Conservation (phyloP, 2,888 invertebrate genomes). For the Caradrina kadenii region DNA sequence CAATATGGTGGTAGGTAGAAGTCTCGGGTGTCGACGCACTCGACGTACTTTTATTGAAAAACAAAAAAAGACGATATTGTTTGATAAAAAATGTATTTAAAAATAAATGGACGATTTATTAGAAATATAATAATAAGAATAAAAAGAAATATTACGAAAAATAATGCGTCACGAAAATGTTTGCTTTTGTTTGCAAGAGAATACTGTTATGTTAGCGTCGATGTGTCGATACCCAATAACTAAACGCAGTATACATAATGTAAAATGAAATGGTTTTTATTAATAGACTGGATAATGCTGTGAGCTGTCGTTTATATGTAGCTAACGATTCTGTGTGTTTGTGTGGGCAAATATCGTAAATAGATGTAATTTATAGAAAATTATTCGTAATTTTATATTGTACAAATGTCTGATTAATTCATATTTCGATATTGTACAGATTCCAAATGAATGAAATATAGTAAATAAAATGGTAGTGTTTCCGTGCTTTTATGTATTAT, state of each 20-base stretch:
- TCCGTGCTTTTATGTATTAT: slow-evolving; percentile 39
- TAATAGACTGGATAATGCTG: slow-evolving; percentile 74
- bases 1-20: slow-evolving; percentile 60
- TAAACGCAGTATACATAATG: slow-evolving; percentile 57
- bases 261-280: slow-evolving; percentile 65
- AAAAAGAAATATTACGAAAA: slow-evolving; percentile 36
- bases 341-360: slow-evolving; percentile 45
- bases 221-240: slow-evolving; percentile 56
- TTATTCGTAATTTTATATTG: slow-evolving; percentile 54
- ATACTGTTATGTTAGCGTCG: slow-evolving; percentile 41
- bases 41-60: slow-evolving; percentile 20
- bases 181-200: slow-evolving; percentile 29
- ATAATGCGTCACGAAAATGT: slow-evolving; percentile 12
- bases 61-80: slow-evolving; percentile 18
- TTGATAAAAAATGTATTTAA: slow-evolving; percentile 35
- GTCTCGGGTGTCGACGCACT: slow-evolving; percentile 56
- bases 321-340: slow-evolving; percentile 52
- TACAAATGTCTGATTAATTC: slow-evolving; percentile 51
- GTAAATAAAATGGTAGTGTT: slow-evolving; percentile 34
- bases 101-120: slow-evolving; percentile 46
- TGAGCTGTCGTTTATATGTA: slow-evolving; percentile 64
- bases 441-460: slow-evolving; percentile 43
- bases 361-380: slow-evolving; percentile 41
- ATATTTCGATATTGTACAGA: slow-evolving; percentile 44
- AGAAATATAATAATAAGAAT: slow-evolving; percentile 39